Evolutionary conservation across 1,140 invertebrate species (phyloP).

Genomic region (Polyergus mexicanus): DNA sequence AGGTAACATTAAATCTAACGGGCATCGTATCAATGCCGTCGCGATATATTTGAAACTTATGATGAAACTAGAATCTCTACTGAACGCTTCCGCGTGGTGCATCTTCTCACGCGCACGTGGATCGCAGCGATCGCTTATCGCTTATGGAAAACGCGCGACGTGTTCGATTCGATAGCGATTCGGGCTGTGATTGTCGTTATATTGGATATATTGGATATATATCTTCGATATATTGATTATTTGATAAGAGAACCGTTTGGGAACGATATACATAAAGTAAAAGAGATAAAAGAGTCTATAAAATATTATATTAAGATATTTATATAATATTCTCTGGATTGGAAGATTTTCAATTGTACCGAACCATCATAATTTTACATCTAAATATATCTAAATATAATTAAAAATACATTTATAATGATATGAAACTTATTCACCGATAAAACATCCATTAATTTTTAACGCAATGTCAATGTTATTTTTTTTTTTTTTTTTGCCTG

Average conservation of each 20-base stretch:
- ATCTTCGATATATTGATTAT: conserved; percentile 11
- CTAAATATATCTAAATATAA: background rate
- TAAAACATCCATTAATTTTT: background rate
- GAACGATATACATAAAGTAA: background rate
- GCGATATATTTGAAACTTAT: too few relatives aligned
- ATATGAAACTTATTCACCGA: background rate
- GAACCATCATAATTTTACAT: background rate
- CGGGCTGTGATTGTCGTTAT: conserved; percentile 46
- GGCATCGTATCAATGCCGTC: too few relatives aligned
- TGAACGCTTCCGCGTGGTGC: conserved; percentile 69
- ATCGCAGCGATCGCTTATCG: conserved; percentile 67
- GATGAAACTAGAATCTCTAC: background rate
- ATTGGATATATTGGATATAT: conserved; percentile 7
- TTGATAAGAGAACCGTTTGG: conserved; percentile 29
- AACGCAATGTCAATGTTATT: background rate
- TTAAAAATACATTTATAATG: background rate
- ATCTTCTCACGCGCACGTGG: conserved; percentile 70
- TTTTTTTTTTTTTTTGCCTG: background rate
- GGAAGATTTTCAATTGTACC: background rate
- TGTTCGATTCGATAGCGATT: conserved; percentile 55
- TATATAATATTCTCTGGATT: background rate
- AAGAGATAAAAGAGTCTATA: background rate
- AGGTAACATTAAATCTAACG: too few relatives aligned
- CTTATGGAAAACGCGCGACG: conserved; percentile 58
- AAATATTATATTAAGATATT: background rate